Conservation (phyloP, 2,113 vertebrate genomes). For the Microcebus jonahi region DNA sequence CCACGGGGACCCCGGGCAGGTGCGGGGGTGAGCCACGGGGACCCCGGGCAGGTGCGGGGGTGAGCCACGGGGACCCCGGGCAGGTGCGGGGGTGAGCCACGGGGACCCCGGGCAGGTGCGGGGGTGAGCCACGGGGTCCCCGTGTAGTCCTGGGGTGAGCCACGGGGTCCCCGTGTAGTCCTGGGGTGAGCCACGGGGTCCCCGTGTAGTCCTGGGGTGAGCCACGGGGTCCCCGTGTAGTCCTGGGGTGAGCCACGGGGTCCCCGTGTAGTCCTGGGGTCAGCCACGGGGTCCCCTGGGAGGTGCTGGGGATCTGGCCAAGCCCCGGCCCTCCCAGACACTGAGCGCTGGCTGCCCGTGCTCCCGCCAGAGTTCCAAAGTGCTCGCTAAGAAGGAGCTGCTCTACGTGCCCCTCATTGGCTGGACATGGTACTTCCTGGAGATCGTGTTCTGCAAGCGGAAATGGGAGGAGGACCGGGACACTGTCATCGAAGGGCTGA, state of each 20-base stretch:
- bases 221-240: constrained; percentile 44
- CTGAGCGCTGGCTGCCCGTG: neutral
- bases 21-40: too few relatives aligned
- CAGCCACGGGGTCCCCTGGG: too few relatives aligned
- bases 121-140: constrained; percentile 54
- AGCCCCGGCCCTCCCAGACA: neutral
- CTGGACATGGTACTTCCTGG: constrained; percentile 99
- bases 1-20: too few relatives aligned
- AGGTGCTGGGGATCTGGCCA: neutral
- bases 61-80: constrained; percentile 74
- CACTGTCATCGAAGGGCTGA: constrained; percentile 91
- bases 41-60: constrained; percentile 46
- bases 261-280: too few relatives aligned
- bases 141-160: too few relatives aligned
- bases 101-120: neutral
- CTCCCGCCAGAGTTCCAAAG: constrained; percentile 94
- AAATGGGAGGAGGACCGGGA: constrained; percentile 98
- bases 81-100: neutral
- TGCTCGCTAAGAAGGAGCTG: constrained; percentile 97
- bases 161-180: too few relatives aligned
- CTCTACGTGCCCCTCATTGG: constrained; percentile 97
- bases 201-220: neutral
- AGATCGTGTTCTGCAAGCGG: constrained; percentile 98
- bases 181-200: too few relatives aligned
- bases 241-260: too few relatives aligned